Base-by-base conservation (phyloP, 2,888 invertebrate genomes). In the Perizoma affinitatum region DNA sequence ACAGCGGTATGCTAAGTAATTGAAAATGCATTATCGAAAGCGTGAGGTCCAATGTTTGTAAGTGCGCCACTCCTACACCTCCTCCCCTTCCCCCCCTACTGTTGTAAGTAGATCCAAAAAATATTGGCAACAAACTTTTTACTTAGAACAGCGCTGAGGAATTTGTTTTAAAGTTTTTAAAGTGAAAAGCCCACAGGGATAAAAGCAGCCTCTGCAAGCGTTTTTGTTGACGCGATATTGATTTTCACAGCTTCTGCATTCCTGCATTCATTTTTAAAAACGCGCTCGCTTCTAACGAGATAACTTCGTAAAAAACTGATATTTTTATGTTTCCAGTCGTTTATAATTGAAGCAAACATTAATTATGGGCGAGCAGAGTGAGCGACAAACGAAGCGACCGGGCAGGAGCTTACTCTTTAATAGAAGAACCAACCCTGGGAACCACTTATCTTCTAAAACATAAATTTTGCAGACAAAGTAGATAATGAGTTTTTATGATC, bases 321-420 rank as follows among this genome's bases (percentile, higher is more conserved):
- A 60, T 72, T 76, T 77, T 75, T 61, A 73, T 73, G 68, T 73
- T 75, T 79, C 76, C 67, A 58, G 63, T 73, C 72, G 75, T 82
- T 80, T 2, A 80, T 83, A 84, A 86, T 86, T 82, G 79, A 76
- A 82, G 81, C 80, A 84, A 85, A 84, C 78, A 83, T 83, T 84
- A 83, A 84, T 85, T 84, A 84, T 73, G 11, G 46, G 73, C 67
- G 74, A 73, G 78, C 66, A 54, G 70, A 68, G 74, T 66, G 47
- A 70, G 69, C 70, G 72, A 65, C 66, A 66, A 68, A 63, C 66
- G 66, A 57, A 35, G 57, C 40, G 49, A 50, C 54, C 49, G 43
- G 51, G 9, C 56, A 45, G 43, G 43, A 51, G 58, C 44, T 59
- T 53, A 63, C 43, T 46, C 36, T 36, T 48, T 8, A 11, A 34